Percentiles rank a stretch among this genome's conserved stretches.
Evolutionary conservation across 2,113 vertebrate genomes (phyloP).

Genomic region (Albula glossodonta): DNA sequence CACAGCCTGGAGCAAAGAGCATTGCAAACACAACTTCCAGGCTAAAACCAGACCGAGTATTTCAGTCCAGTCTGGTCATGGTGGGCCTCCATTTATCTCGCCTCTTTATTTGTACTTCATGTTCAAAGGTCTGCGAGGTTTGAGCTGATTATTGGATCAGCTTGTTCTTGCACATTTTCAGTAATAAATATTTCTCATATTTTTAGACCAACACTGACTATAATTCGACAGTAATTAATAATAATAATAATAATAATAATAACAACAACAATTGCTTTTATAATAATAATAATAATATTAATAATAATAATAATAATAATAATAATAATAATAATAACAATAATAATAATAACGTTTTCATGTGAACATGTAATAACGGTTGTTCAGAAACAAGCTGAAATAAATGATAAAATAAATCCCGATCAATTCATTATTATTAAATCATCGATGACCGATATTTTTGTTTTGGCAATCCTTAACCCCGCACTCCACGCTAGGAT

Average conservation of each 20-base stretch:
- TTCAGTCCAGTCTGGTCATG: neutral
- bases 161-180: neutral
- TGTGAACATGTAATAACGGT: too few species aligned
- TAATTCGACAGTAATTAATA: neutral
- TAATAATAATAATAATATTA: too few species aligned
- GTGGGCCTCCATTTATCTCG: neutral
- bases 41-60: neutral
- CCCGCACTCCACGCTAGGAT: neutral
- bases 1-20: neutral
- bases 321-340: too few species aligned
- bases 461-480: neutral
- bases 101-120: neutral
- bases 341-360: too few species aligned
- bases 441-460: neutral
- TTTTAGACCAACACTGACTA: too few species aligned
- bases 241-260: neutral
- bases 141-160: neutral
- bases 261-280: too few species aligned
- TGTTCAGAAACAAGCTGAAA: too few species aligned
- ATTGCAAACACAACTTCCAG: neutral
- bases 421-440: too few species aligned
- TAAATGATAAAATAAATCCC: too few species aligned
- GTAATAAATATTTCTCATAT: too few species aligned
- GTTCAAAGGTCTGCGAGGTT: neutral
- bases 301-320: too few species aligned